phyloP scores from a whole-genome alignment of 2,113 vertebrate genomes.

The Embiotoca jacksoni region DNA sequence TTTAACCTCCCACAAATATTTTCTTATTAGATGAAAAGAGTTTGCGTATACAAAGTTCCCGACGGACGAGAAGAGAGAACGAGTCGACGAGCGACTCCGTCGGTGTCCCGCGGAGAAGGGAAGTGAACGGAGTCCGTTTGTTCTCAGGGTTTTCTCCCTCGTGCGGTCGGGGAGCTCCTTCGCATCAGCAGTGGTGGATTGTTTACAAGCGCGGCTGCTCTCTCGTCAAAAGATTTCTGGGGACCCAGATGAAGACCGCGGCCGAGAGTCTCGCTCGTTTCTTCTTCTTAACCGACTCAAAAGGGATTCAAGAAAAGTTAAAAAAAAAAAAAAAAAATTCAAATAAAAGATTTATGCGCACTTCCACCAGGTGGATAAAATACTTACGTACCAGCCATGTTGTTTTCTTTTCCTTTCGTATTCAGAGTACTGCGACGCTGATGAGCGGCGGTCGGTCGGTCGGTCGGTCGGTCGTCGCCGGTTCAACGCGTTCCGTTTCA shows the following conservation, averaged over 20 bases:
- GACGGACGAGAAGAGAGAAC: slow-evolving; percentile 18
- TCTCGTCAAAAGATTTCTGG: slow-evolving; percentile 38
- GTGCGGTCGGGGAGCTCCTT: slow-evolving; percentile 47
- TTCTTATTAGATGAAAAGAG: slow-evolving; percentile 89
- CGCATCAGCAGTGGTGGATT: slow-evolving; percentile 49
- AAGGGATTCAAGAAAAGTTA: slow-evolving; percentile 58
- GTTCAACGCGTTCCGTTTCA: slow-evolving; percentile 37
- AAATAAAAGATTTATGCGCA: slow-evolving; percentile 25
- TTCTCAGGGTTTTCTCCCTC: slow-evolving; percentile 62
- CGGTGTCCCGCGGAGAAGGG: slow-evolving; percentile 41
- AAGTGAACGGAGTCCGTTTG: slow-evolving; percentile 28
- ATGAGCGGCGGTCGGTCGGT: too few species aligned
- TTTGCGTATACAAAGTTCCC: slow-evolving; percentile 47
- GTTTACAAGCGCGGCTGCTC: slow-evolving; percentile 68
- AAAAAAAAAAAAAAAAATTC: not conserved
- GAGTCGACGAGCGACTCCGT: slow-evolving; percentile 45
- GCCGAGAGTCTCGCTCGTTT: slow-evolving; percentile 36
- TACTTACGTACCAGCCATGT: slow-evolving; percentile 50
- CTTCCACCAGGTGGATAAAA: slow-evolving; percentile 56
- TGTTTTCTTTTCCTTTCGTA: slow-evolving; percentile 8
- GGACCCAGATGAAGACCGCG: slow-evolving; percentile 63
- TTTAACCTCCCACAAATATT: slow-evolving; percentile 93
- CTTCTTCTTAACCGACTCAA: slow-evolving; percentile 43
- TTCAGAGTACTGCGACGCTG: slow-evolving; percentile 27
- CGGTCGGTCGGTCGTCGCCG: slow-evolving; percentile 11